These are phyloP conservation scores for Anneissia japonica DNA, from an alignment of 35 echinoderm and acorn worm genomes.

Conservation along the genomic window DNA sequence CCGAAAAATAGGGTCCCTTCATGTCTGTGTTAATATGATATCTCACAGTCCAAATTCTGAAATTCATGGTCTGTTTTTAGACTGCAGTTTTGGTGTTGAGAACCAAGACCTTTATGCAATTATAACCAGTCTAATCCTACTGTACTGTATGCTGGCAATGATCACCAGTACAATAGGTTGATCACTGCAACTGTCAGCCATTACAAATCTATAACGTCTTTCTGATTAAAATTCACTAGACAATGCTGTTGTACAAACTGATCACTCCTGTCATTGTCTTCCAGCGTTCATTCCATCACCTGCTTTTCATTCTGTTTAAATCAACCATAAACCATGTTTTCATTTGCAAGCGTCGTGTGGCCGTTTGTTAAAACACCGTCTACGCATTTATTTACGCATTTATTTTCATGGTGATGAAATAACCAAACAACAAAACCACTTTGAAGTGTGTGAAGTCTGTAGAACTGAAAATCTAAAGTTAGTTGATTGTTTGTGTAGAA, in stretches of 20 bases:
- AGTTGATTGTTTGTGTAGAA: too few species aligned
- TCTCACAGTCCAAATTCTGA: too few species aligned
- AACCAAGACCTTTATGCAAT: too few species aligned
- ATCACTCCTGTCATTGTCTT: not conserved
- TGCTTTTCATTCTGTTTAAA: not conserved
- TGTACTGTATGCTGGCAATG: too few species aligned
- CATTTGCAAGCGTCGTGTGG: not conserved
- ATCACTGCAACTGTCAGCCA: not conserved
- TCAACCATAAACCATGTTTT: not conserved
- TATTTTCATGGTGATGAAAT: not conserved
- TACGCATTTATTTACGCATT: not conserved
- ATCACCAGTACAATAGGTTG: not conserved
- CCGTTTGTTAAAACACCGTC: not conserved
- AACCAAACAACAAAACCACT: not conserved
- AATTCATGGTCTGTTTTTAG: too few species aligned
- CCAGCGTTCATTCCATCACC: not conserved
- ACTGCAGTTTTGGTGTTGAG: too few species aligned
- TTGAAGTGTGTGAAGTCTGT: too few species aligned
- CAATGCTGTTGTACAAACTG: not conserved
- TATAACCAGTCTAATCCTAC: too few species aligned
- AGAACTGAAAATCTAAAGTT: too few species aligned
- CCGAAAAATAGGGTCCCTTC: too few species aligned
- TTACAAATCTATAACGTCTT: not conserved
- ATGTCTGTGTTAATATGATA: too few species aligned
- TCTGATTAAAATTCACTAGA: not conserved